A percentile compares a stretch with the other conserved stretches of the same genome.
Evolutionary conservation across 2,888 invertebrate genomes (phyloP).

Genomic region (Stenoptilia bipunctidactyla): DNA sequence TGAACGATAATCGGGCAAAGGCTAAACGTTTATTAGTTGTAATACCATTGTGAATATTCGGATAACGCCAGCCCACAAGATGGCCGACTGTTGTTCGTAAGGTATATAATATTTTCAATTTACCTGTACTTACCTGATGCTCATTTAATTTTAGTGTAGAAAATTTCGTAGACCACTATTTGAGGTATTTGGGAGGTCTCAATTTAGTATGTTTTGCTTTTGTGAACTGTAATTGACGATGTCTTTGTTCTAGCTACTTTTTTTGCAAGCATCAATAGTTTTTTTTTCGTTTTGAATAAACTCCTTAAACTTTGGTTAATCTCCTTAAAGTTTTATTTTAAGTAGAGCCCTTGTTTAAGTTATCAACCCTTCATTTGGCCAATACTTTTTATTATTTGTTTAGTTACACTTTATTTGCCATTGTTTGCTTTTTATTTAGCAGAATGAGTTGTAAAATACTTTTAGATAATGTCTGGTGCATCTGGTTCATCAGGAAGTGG

Average conservation of each 20-base stretch:
- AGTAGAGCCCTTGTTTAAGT: too few relatives aligned
- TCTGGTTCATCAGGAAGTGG: slow-evolving; percentile 72
- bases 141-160: too few relatives aligned
- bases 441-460: slow-evolving; percentile 49
- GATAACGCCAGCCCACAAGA: slow-evolving; percentile 69
- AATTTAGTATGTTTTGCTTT: too few relatives aligned
- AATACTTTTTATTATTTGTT: too few relatives aligned
- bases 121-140: slow-evolving; percentile 24
- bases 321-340: too few relatives aligned
- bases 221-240: slow-evolving; percentile 18
- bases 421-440: slow-evolving; percentile 35
- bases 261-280: slow-evolving; percentile 6
- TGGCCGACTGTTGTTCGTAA: slow-evolving; percentile 70
- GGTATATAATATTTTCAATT: slow-evolving; percentile 52
- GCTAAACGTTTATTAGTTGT: too few relatives aligned
- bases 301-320: too few relatives aligned
- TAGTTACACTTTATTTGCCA: slow-evolving; percentile 11
- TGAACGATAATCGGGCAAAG: too few relatives aligned
- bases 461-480: slow-evolving; percentile 74
- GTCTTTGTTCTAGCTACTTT: slow-evolving; percentile 45
- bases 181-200: too few relatives aligned
- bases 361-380: too few relatives aligned
- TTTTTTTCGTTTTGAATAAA: neutral
- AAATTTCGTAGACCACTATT: too few relatives aligned
- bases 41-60: slow-evolving; percentile 48